These are phyloP conservation scores for Percopsis omiscomaycus DNA, from an alignment of 2,797 vertebrate species.

Conservation along the genomic window DNA sequence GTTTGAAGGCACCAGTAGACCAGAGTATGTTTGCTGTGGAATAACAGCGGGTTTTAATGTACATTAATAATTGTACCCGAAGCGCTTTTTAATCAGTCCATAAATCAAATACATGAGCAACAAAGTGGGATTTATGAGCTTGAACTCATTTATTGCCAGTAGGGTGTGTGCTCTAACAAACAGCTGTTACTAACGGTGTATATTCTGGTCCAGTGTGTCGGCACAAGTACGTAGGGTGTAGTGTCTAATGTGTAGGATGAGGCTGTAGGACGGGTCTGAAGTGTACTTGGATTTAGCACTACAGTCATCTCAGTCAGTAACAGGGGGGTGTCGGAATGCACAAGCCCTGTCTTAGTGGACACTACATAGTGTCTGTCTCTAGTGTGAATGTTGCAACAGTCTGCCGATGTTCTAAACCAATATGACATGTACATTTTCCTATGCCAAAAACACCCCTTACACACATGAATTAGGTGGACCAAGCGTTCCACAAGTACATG, in stretches of 20 bases:
- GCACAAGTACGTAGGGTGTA: constrained; percentile 42
- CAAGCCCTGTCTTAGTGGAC: constrained; percentile 46
- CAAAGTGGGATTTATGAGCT: neutral
- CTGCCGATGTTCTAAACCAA: constrained; percentile 41
- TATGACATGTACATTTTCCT: constrained; percentile 27
- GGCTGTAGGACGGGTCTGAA: constrained; percentile 33
- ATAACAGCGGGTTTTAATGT: constrained; percentile 14
- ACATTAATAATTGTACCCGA: constrained; percentile 26
- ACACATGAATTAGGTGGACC: constrained; percentile 47
- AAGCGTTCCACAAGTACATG: constrained; percentile 52
- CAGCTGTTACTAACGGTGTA: no score
- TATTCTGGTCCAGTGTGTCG: neutral
- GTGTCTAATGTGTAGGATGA: constrained; percentile 14
- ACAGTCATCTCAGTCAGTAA: constrained; percentile 64
- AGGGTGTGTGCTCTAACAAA: constrained; percentile 8
- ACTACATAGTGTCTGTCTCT: constrained; percentile 54
- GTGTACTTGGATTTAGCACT: constrained; percentile 50
- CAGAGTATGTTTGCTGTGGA: neutral
- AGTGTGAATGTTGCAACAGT: constrained; percentile 62
- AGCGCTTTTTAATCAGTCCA: neutral
- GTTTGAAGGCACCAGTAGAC: no score
- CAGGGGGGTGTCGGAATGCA: constrained; percentile 46
- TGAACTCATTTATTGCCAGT: neutral
- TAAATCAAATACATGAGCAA: constrained; percentile 9
- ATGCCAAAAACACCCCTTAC: constrained; percentile 31